Base-by-base conservation (phyloP, 1,140 invertebrate species). In the Drosophila suzukii region DNA sequence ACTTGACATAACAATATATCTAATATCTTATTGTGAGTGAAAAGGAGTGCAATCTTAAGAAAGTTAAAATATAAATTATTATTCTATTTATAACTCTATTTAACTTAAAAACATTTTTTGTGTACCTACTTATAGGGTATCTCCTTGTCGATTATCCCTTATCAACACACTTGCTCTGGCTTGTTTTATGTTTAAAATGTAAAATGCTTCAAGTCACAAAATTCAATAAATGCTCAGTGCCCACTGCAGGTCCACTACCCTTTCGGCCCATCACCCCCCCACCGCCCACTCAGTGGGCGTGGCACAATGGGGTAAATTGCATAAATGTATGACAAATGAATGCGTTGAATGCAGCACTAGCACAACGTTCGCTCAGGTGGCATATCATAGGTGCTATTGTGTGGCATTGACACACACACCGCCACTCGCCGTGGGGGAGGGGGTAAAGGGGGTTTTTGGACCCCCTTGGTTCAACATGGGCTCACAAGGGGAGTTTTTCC, bases 191-290 rank as follows among this genome's bases (percentile, higher is more conserved):
- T 80, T 84, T 84, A 80, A 72, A 84, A 76, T 75, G 72, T 77
- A 68, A 77, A 80, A 84, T 70, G 73, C 81, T 84, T 70, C 62
- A 84, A 84, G 81, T 80, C 81, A 84, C 34, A 67, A 84, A 84
- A 84, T 80, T 84, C 81, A 84, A 84, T 84, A 84, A 80, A 84
- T 77, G 76, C 65, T 38, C 63, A 53, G 55, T 53, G 66, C 24
- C 24, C 65, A 54, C 39, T 36, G 32, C 47, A 62, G 65, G 30
- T 38, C 10, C 36, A 20, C 17, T 34, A 38, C 15, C 10, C 6
- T 8, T 17, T 3, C 27, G 0, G 10, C 27, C 4, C 49, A 12
- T 20, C 20, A 20, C 20, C 20, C 2, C 13, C 7, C 10, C 11
- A 0, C 0, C 12, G 10, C 43, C 38, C 12, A 10, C 15, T 27